phyloP scores from a whole-genome alignment of 2,797 vertebrate genomes.

The Ceryle rudis region DNA sequence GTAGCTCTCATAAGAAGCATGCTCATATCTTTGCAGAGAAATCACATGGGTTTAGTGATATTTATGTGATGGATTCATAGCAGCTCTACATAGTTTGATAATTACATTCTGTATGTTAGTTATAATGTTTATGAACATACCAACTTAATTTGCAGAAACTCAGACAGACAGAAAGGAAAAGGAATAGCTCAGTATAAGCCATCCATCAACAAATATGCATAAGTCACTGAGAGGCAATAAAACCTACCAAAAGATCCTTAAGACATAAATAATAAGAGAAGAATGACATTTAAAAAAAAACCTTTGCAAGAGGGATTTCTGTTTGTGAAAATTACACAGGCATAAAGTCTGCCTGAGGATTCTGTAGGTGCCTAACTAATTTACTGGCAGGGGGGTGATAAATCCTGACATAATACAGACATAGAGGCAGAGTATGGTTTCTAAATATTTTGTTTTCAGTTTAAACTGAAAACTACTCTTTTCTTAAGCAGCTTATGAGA shows the following conservation, averaged over 20 bases:
- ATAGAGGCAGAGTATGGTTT: not conserved
- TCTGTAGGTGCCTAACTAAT: not conserved
- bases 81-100: not conserved
- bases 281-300: not conserved
- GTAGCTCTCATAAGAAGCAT: not conserved
- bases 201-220: not conserved
- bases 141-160: not conserved
- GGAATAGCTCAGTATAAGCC: not conserved
- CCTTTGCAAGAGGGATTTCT: not conserved
- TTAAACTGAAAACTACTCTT: not conserved
- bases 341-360: not conserved
- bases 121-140: not conserved
- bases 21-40: not conserved
- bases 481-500: conserved; percentile 17
- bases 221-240: not conserved
- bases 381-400: not conserved
- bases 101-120: not conserved
- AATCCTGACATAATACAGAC: not conserved
- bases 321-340: not conserved
- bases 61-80: not conserved
- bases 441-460: conserved; percentile 39
- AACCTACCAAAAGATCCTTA: not conserved
- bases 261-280: not conserved
- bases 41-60: not conserved
- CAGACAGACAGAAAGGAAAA: not conserved